These are phyloP conservation scores for Jaculus jaculus DNA, from an alignment of 2,113 vertebrate genomes.

Conservation along the genomic window DNA sequence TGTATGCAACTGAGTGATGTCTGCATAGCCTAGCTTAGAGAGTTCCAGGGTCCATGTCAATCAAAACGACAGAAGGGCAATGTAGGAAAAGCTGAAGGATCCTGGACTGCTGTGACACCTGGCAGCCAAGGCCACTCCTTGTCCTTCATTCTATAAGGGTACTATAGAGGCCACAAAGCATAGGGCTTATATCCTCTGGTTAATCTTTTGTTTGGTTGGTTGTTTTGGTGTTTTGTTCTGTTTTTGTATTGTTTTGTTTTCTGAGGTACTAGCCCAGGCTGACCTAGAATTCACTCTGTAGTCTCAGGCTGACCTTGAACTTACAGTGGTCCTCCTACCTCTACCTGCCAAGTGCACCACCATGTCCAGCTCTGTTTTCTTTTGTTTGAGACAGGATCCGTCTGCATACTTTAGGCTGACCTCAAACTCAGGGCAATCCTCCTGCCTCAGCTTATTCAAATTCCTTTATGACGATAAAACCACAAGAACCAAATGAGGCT, in stretches of 20 bases:
- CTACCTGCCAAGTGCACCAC: too few relatives aligned
- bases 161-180: neutral
- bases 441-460: neutral
- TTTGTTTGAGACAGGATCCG: too few relatives aligned
- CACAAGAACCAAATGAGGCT: constrained; percentile 6
- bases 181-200: neutral
- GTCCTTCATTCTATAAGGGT: neutral
- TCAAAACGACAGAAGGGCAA: neutral
- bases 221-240: neutral
- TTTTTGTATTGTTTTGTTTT: constrained; percentile 6
- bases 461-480: neutral
- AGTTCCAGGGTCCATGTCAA: neutral
- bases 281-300: too few relatives aligned
- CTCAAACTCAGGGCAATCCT: too few relatives aligned
- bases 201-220: neutral
- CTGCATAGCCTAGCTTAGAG: neutral
- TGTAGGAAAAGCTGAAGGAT: neutral
- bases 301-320: too few relatives aligned
- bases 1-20: neutral
- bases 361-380: too few relatives aligned
- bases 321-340: too few relatives aligned
- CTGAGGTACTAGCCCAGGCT: neutral
- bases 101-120: neutral
- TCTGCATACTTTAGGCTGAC: too few relatives aligned
- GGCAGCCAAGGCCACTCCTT: neutral